Percentiles rank a stretch among this genome's conserved stretches.
Evolutionary conservation across 2,888 invertebrate species (phyloP).

Genomic region (Galeopsomyia nigrocyanea): DNA sequence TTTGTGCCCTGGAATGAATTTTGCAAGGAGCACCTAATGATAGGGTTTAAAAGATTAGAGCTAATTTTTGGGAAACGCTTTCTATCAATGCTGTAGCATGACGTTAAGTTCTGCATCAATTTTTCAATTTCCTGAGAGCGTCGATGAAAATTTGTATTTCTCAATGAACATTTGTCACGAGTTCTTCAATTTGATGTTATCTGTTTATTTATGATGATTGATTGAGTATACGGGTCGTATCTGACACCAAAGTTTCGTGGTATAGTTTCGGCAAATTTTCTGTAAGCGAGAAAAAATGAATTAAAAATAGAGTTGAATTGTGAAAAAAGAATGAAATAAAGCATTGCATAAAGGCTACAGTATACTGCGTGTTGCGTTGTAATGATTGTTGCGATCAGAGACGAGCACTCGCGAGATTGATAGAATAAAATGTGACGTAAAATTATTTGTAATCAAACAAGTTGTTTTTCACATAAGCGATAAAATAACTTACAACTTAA

Average conservation of each 20-base stretch:
- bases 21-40: background rate
- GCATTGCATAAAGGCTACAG: too few species aligned
- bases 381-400: too few species aligned
- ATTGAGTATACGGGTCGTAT: conserved; percentile 96
- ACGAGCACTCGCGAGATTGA: too few species aligned
- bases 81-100: background rate
- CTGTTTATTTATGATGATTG: conserved; percentile 95
- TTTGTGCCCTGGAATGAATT: too few species aligned
- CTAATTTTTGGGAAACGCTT: conserved; percentile 21
- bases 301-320: too few species aligned
- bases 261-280: conserved; percentile 92
- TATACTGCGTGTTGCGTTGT: too few species aligned
- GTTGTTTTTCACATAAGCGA: too few species aligned
- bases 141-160: conserved; percentile 86
- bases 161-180: conserved; percentile 84
- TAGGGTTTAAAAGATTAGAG: conserved; percentile 6
- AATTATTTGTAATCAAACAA: too few species aligned
- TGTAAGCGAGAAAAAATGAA: conserved; percentile 63
- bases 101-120: conserved; percentile 51
- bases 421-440: too few species aligned
- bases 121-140: conserved; percentile 80
- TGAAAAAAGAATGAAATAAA: too few species aligned
- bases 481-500: too few species aligned
- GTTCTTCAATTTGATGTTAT: conserved; percentile 86
- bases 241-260: conserved; percentile 93